Conservation (phyloP, 2,888 invertebrate species). For the Elegia similella region DNA sequence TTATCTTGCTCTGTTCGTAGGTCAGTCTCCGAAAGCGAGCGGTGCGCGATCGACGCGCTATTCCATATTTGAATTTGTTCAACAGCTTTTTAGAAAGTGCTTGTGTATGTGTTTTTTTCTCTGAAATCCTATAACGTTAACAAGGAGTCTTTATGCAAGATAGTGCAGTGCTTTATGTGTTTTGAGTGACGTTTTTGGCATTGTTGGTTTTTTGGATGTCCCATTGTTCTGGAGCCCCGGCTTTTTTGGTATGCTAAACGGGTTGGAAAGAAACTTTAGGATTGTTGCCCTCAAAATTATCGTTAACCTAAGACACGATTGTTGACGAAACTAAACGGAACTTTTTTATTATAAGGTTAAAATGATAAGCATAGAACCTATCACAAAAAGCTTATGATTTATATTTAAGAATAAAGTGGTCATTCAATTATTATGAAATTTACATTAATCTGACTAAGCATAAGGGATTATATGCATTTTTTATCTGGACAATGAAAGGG, state of each 20-base stretch:
- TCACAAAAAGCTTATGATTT: no score
- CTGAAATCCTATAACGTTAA: conserved; percentile 12
- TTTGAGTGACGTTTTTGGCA: conserved; percentile 33
- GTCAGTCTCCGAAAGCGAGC: conserved; percentile 57
- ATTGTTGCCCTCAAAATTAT: not conserved
- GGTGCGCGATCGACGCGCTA: conserved; percentile 45
- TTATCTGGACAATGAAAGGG: no score
- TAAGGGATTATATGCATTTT: no score
- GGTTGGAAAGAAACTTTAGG: not conserved
- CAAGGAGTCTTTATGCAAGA: not conserved
- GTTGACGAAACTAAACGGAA: no score
- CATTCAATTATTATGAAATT: no score
- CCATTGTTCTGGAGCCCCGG: conserved; percentile 15
- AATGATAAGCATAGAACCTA: no score
- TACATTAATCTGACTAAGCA: no score
- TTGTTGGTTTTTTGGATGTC: conserved; percentile 27
- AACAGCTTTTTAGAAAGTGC: conserved; percentile 48
- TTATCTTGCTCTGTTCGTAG: conserved; percentile 47
- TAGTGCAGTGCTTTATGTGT: conserved; percentile 30
- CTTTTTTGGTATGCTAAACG: conserved; percentile 17
- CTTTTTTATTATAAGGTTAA: no score
- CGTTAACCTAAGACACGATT: not conserved
- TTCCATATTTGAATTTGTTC: conserved; percentile 27
- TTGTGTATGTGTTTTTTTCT: conserved; percentile 40
- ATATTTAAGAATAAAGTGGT: no score